Conservation (phyloP, 2,797 vertebrate species). For the Acrossocheilus wenchowensis region DNA sequence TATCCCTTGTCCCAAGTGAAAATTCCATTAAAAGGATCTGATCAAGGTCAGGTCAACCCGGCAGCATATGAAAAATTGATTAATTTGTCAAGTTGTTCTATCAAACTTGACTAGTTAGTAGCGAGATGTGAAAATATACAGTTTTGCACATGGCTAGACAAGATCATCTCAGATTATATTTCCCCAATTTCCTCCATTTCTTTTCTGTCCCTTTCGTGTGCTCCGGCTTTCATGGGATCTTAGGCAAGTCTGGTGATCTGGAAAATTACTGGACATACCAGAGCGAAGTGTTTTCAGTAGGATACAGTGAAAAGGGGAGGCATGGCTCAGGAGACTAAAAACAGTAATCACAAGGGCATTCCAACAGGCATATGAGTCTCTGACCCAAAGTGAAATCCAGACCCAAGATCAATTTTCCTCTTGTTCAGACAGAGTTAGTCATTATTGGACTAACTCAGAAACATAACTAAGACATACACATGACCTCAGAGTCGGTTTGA, state of each 20-base stretch:
- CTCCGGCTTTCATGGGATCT: conserved; percentile 49
- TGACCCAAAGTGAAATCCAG: conserved; percentile 35
- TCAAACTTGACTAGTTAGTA: neutral
- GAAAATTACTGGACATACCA: conserved; percentile 61
- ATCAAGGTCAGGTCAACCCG: neutral
- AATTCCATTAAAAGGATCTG: neutral
- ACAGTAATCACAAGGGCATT: conserved; percentile 53
- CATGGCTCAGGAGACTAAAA: conserved; percentile 44
- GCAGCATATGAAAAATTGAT: neutral
- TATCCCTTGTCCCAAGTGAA: neutral
- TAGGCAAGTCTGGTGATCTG: conserved; percentile 57
- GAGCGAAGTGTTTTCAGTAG: conserved; percentile 54
- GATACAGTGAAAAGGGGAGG: conserved; percentile 57
- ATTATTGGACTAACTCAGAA: conserved; percentile 26
- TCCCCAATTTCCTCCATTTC: conserved; percentile 16
- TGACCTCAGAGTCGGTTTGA: conserved; percentile 25
- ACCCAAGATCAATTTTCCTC: conserved; percentile 32
- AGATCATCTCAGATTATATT: neutral
- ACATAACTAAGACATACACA: conserved; percentile 6
- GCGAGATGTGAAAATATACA: neutral
- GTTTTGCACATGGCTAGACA: neutral
- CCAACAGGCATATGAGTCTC: conserved; percentile 34
- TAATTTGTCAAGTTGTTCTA: neutral
- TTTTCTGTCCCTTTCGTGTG: conserved; percentile 5
- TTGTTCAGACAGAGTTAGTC: conserved; percentile 24